phyloP scores from a whole-genome alignment of 2,113 vertebrate genomes.

The Odontophorus gujanensis region DNA sequence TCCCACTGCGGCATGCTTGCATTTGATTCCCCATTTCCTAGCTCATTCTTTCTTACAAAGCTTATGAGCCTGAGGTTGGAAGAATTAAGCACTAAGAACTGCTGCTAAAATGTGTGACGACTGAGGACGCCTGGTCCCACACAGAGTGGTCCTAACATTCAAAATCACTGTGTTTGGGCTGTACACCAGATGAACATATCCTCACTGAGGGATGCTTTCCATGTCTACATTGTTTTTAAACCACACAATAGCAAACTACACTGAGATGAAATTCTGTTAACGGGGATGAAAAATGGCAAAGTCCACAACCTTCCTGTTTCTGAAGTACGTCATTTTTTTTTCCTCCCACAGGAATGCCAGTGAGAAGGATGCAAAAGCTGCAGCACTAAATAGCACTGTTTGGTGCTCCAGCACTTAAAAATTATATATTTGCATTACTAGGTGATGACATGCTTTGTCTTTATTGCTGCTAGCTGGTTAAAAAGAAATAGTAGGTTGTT shows the following conservation, averaged over 20 bases:
- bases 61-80: background rate
- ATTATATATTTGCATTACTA: slow-evolving; percentile 24
- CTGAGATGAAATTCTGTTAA: slow-evolving; percentile 32
- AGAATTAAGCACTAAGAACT: background rate
- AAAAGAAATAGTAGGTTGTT: slow-evolving; percentile 34
- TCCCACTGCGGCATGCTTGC: background rate
- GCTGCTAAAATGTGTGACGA: background rate
- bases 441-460: slow-evolving; percentile 6
- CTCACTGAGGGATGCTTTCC: background rate
- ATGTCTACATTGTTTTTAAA: slow-evolving; percentile 11
- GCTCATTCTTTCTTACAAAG: background rate
- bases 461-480: slow-evolving; percentile 28
- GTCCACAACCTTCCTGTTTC: background rate
- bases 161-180: background rate
- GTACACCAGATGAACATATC: background rate
- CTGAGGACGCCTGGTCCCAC: slow-evolving; percentile 3
- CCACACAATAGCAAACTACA: slow-evolving; percentile 10
- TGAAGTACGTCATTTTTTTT: background rate
- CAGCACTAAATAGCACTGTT: background rate
- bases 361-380: background rate
- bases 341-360: slow-evolving; percentile 18
- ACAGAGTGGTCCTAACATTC: background rate
- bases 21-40: slow-evolving; percentile 6
- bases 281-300: background rate
- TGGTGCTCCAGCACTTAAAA: background rate